phyloP scores from a whole-genome alignment of 2,113 vertebrate genomes.

The Caretta caretta region DNA sequence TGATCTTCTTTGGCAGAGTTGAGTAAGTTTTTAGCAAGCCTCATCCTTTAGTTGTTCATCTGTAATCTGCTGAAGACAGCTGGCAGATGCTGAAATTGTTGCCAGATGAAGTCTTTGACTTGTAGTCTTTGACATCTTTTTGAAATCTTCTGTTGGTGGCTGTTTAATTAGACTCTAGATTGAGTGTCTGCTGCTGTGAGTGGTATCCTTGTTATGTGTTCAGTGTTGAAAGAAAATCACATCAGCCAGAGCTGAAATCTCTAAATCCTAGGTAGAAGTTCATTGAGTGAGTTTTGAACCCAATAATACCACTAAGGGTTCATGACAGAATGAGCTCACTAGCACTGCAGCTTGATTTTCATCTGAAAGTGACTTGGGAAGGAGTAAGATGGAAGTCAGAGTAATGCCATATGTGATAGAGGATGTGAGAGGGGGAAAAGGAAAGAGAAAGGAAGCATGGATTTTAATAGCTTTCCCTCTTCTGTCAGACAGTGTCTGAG shows the following conservation, averaged over 20 bases:
- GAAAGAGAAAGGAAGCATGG: neutral
- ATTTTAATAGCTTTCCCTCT: neutral
- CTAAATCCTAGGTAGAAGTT: neutral
- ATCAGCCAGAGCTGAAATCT: neutral
- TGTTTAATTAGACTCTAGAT: neutral
- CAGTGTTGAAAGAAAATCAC: neutral
- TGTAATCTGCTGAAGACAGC: neutral
- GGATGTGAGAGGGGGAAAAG: neutral
- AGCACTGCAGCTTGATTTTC: neutral
- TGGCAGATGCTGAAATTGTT: neutral
- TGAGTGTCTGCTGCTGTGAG: neutral
- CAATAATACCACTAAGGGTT: neutral
- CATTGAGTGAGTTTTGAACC: neutral
- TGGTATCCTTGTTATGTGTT: neutral
- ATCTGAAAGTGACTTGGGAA: neutral
- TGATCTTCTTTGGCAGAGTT: neutral
- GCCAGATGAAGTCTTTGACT: neutral
- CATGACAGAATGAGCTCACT: no score
- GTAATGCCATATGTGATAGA: neutral
- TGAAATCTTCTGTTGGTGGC: neutral
- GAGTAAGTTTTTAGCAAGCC: neutral
- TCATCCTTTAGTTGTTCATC: neutral
- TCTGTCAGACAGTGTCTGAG: neutral
- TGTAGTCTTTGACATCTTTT: neutral
- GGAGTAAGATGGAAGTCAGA: neutral